Percentiles rank a stretch among this genome's conserved stretches.
phyloP scores from a whole-genome alignment of 2,113 vertebrate genomes.

The Caranx melampygus region DNA sequence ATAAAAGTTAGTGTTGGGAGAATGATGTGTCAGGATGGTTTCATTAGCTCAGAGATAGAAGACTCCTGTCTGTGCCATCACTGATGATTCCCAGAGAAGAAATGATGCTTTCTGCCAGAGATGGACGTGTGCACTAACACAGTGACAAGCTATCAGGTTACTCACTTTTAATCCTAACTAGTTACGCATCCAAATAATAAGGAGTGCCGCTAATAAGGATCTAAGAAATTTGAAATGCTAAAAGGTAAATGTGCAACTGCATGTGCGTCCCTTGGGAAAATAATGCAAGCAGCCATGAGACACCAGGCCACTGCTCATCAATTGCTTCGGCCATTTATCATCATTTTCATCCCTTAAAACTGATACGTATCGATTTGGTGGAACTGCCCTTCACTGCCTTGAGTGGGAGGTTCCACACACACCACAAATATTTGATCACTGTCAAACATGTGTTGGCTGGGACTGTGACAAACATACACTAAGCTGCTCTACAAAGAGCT shows the following conservation, averaged over 20 bases:
- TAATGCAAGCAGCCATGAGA: conserved; percentile 2
- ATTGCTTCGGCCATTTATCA: conserved; percentile 64
- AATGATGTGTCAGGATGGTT: conserved; percentile 78
- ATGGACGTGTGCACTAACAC: conserved; percentile 64
- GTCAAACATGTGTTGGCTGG: conserved; percentile 73
- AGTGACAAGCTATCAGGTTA: conserved; percentile 56
- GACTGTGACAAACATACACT: conserved; percentile 69
- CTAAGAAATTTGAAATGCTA: conserved; percentile 45
- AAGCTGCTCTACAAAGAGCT: conserved; percentile 65
- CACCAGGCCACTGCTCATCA: conserved; percentile 54
- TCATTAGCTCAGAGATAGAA: conserved; percentile 78
- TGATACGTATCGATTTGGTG: conserved; percentile 67
- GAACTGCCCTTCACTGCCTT: conserved; percentile 63
- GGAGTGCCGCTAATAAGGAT: conserved; percentile 53
- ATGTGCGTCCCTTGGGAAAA: conserved; percentile 21
- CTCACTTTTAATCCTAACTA: conserved; percentile 60
- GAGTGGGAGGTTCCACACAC: conserved; percentile 68
- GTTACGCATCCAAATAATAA: conserved; percentile 55
- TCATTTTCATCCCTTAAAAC: conserved; percentile 69
- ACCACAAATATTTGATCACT: conserved; percentile 76
- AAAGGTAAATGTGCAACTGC: conserved; percentile 39
- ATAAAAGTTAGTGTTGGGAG: conserved; percentile 80
- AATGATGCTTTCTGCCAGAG: conserved; percentile 60
- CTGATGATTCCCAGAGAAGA: conserved; percentile 54
- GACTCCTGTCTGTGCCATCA: conserved; percentile 71